Conservation (phyloP, 2,797 vertebrate genomes). For the Glyptemys insculpta region DNA sequence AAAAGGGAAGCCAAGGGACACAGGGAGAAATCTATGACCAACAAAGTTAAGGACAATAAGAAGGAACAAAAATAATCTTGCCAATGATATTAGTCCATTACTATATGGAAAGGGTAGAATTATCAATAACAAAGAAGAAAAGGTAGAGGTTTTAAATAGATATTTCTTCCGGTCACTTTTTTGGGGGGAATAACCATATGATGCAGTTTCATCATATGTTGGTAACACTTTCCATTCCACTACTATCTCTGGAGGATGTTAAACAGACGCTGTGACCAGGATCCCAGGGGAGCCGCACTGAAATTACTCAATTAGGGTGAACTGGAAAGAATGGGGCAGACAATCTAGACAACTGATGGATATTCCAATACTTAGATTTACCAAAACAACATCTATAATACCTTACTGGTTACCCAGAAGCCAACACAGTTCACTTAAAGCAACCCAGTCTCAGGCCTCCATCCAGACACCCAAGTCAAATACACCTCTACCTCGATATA, state of each 20-base stretch:
- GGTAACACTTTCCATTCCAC: not conserved
- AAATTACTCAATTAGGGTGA: no score
- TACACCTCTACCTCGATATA: no score
- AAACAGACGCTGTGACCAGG: not conserved
- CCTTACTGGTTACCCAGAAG: no score
- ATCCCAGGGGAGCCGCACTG: no score
- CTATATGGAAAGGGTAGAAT: not conserved
- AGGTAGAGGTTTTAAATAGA: not conserved
- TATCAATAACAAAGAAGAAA: not conserved
- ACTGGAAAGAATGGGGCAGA: no score
- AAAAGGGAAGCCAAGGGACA: not conserved
- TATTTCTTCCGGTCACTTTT: not conserved
- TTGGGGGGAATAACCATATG: not conserved
- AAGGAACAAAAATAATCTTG: not conserved
- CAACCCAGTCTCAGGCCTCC: no score
- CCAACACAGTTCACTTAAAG: no score
- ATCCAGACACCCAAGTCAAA: no score
- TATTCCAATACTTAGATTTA: no score
- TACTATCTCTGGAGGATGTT: not conserved
- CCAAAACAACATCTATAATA: no score
- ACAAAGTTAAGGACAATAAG: not conserved
- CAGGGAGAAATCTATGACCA: not conserved
- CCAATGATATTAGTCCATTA: not conserved
- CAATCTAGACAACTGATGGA: no score
- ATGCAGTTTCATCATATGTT: not conserved